phyloP scores from a whole-genome alignment of 2,113 vertebrate genomes.

The Rhabdomys dilectus region DNA sequence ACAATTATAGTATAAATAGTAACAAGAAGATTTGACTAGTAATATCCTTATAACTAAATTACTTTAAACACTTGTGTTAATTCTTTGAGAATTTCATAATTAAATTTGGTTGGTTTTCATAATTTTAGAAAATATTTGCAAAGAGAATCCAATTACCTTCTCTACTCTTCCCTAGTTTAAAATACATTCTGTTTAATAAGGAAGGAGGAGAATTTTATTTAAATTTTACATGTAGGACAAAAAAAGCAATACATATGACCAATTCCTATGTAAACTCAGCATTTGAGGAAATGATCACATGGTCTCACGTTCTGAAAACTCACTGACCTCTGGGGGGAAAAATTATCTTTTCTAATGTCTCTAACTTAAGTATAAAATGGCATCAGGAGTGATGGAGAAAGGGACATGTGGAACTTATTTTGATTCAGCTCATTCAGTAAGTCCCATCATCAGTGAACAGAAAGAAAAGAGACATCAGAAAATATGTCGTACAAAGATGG shows the following conservation, averaged over 20 bases:
- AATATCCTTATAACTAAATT: not conserved
- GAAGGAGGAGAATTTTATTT: not conserved
- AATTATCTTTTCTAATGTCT: not conserved
- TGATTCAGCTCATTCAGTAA: not conserved
- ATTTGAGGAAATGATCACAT: conserved; percentile 31
- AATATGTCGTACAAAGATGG: conserved; percentile 51
- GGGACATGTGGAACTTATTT: not conserved
- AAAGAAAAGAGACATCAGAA: conserved; percentile 51
- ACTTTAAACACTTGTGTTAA: not conserved
- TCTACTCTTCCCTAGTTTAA: not conserved
- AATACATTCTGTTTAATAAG: not conserved
- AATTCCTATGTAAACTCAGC: not conserved
- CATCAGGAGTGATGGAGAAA: not conserved
- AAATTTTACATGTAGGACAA: not conserved
- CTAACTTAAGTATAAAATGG: conserved; percentile 1
- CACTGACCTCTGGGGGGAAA: not conserved
- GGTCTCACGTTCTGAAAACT: conserved; percentile 44
- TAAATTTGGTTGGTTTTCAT: not conserved
- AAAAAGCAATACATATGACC: conserved; percentile 1
- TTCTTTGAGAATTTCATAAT: not conserved
- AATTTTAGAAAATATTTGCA: conserved; percentile 49
- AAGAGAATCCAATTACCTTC: not conserved
- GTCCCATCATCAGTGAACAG: not conserved
- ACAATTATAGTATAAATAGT: not conserved
- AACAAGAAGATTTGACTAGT: not conserved